Percentiles rank a stretch among this genome's conserved stretches.
Conservation (phyloP, 35 echinoderm and acorn worm genomes). For the Patiria miniata region DNA sequence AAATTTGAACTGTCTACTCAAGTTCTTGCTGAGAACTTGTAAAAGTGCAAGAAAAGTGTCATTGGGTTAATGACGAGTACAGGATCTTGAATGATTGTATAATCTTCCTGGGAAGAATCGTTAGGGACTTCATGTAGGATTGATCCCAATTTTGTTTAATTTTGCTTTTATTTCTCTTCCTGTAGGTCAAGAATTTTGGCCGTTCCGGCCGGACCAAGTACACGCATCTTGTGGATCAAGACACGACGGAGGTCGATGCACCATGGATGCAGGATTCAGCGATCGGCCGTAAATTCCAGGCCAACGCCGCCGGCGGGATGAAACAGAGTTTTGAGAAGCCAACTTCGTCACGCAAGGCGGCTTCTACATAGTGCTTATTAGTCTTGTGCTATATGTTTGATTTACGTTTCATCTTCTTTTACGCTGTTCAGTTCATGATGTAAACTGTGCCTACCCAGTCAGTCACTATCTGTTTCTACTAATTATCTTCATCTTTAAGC, state of each 20-base stretch:
- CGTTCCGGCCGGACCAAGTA: constrained; percentile 96
- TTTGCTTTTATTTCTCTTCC: not conserved
- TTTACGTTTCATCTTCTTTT: not conserved
- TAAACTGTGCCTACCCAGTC: not conserved
- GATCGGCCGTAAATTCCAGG: constrained; percentile 81
- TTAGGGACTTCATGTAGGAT: too few species aligned
- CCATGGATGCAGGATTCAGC: constrained; percentile 77
- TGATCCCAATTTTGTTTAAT: too few species aligned
- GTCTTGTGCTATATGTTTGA: not conserved
- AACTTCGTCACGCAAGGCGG: constrained; percentile 44
- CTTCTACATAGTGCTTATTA: not conserved
- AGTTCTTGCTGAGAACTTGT: too few species aligned
- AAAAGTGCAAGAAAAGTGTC: too few species aligned
- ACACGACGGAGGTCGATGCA: constrained; percentile 88
- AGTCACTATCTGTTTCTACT: too few species aligned
- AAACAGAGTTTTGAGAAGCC: constrained; percentile 96
- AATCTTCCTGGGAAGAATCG: too few species aligned
- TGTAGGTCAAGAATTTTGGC: constrained; percentile 98
- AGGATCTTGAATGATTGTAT: too few species aligned
- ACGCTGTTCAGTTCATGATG: not conserved
- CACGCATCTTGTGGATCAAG: constrained; percentile 94
- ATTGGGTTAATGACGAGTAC: too few species aligned
- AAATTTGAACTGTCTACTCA: too few species aligned
- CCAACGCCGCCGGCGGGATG: constrained; percentile 67
- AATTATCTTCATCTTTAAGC: too few species aligned